Percentiles rank a stretch among this genome's conserved stretches.
Conservation (phyloP, 2,888 invertebrate species). For the Tenthredo scrophulariae region DNA sequence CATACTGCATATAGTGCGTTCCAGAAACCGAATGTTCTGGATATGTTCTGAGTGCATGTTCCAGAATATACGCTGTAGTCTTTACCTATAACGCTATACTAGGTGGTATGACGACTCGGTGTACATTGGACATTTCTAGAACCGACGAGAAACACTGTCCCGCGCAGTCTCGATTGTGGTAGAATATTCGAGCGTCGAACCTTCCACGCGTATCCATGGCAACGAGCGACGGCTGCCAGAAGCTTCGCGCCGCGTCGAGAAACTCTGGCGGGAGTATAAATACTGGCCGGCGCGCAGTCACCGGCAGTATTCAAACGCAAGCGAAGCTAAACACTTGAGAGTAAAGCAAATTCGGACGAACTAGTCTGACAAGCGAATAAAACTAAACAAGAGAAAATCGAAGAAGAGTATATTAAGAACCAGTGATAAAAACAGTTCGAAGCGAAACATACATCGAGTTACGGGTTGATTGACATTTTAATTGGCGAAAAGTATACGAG, state of each 20-base stretch:
- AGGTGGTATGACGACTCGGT: neutral
- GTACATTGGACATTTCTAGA: neutral
- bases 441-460: slow-evolving; percentile 19
- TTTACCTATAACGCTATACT: neutral
- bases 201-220: slow-evolving; percentile 39
- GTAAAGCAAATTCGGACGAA: neutral
- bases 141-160: neutral
- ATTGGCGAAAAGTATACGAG: neutral
- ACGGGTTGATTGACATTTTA: neutral
- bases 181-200: slow-evolving; percentile 45
- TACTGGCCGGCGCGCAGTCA: slow-evolving; percentile 42
- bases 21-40: neutral
- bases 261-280: slow-evolving; percentile 55
- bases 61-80: neutral
- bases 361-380: slow-evolving; percentile 5
- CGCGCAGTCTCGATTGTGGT: slow-evolving; percentile 60
- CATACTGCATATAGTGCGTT: neutral
- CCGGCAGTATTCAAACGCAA: slow-evolving; percentile 58
- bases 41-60: neutral
- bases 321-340: slow-evolving; percentile 56
- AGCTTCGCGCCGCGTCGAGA: slow-evolving; percentile 42
- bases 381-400: neutral
- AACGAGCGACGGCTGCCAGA: slow-evolving; percentile 30
- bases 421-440: neutral
- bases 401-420: too few species aligned